Conservation (phyloP, 2,113 vertebrate species). For the Orthonyx spaldingii region DNA sequence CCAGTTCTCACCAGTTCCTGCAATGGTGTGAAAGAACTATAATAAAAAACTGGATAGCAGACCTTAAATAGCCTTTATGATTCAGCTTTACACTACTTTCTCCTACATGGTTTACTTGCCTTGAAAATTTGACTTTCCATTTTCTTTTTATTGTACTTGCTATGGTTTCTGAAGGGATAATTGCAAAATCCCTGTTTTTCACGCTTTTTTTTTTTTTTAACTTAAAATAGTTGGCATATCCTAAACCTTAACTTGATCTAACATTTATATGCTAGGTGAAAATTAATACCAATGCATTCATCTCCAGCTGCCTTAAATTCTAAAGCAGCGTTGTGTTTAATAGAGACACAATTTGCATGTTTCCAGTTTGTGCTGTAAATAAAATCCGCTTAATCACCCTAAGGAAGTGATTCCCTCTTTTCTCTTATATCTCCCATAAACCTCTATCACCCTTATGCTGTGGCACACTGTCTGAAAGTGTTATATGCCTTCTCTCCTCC, state of each 20-base stretch:
- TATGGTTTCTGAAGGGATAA: background rate
- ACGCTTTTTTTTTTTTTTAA: accelerated
- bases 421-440: conserved; percentile 37
- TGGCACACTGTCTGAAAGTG: background rate
- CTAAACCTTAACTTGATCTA: background rate
- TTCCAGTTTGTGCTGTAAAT: conserved; percentile 38
- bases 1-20: background rate
- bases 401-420: background rate
- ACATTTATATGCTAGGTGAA: background rate
- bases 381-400: conserved; percentile 43
- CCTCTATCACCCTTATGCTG: background rate
- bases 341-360: conserved; percentile 8
- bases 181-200: background rate
- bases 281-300: background rate
- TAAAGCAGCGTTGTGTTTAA: conserved; percentile 4
- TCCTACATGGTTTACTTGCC: background rate
- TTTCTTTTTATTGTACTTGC: background rate
- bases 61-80: background rate
- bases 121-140: background rate
- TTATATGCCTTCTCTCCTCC: conserved; percentile 51
- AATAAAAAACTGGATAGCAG: background rate
- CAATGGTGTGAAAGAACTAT: background rate
- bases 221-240: background rate
- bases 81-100: background rate
- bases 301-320: conserved; percentile 2